These are phyloP conservation scores for Strix aluco DNA, from an alignment of 2,113 vertebrate genomes.

Conservation along the genomic window DNA sequence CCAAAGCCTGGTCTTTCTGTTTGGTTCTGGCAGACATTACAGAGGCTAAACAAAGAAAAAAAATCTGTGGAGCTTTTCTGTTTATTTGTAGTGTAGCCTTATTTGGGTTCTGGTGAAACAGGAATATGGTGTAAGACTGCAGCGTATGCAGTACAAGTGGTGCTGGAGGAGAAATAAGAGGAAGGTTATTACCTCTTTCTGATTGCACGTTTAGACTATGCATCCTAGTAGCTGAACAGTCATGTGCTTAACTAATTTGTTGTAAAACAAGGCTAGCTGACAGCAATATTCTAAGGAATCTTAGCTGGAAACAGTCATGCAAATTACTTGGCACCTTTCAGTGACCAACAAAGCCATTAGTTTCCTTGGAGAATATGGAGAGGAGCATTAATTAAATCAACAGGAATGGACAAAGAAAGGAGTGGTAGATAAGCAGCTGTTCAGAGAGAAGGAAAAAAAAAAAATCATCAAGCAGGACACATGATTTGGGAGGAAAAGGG, in stretches of 20 bases:
- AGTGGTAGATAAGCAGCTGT: background rate
- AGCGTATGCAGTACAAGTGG: background rate
- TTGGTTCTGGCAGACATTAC: constrained; percentile 6
- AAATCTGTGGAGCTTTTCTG: background rate
- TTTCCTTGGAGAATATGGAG: constrained; percentile 18
- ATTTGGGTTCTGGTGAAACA: background rate
- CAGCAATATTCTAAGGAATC: background rate
- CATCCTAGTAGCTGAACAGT: background rate
- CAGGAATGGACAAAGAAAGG: background rate
- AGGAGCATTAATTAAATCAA: constrained; percentile 14
- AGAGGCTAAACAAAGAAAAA: background rate
- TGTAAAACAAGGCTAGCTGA: constrained; percentile 13
- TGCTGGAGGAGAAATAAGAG: background rate
- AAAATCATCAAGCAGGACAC: background rate
- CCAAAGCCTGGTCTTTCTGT: background rate
- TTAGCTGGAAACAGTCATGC: background rate
- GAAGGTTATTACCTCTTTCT: background rate
- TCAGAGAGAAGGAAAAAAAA: background rate
- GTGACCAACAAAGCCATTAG: background rate
- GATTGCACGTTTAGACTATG: background rate
- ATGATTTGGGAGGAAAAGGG: background rate
- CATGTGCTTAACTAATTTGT: background rate
- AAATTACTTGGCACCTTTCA: constrained; percentile 14
- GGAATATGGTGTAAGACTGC: background rate
- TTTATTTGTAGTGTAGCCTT: background rate